Base-by-base conservation (phyloP, 2,113 vertebrate genomes). In the Columba janthina region DNA sequence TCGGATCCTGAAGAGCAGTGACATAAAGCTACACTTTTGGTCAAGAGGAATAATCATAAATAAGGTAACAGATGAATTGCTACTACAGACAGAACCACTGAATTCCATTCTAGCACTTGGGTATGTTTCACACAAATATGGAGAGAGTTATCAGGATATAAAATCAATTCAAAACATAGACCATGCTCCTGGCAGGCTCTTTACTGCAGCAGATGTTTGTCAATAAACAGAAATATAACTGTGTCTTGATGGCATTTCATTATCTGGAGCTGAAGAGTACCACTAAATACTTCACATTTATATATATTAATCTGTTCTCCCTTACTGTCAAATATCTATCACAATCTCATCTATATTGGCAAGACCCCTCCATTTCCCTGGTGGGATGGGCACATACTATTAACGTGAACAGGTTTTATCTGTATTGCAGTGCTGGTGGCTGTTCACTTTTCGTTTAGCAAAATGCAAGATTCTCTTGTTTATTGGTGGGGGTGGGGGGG, bases 141-240 rank as follows among this genome's bases (percentile, higher is more conserved):
- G 21, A 85, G 21, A 85, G 81, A 91, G 74, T 79, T 89, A 85
- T 21, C 50, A 14, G 36, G 78, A 76, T 83, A 94, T 29, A 83
- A 93, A 96, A 93, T 89, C 77, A 91, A 92, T 88, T 85, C 77
- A 91, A 92, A 85, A 46, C 74, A 92, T 66, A 93, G 75, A 76
- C 83, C 36, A 86, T 73, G 70, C 58, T 91, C 89, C 66, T 96
- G 81, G 58, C 66, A 94, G 70, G 44, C 31, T 91, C 84, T 88
- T 92, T 26, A 91, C 50, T 78, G 87, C 69, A 94, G 73, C 80
- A 87, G 60, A 71, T 85, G 18, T 69, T 85, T 92, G 93, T 82
- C 81, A 96, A 89, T 76, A 76, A 88, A 91, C 74, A 96, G 74
- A 91, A 96, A 93, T 89, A 73, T 94, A 96, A 96, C 87, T 76